A percentile compares a stretch with the other conserved stretches of the same genome.
These are phyloP conservation scores for Solen grandis DNA, from an alignment of 1,140 invertebrate species.

Conservation along the genomic window DNA sequence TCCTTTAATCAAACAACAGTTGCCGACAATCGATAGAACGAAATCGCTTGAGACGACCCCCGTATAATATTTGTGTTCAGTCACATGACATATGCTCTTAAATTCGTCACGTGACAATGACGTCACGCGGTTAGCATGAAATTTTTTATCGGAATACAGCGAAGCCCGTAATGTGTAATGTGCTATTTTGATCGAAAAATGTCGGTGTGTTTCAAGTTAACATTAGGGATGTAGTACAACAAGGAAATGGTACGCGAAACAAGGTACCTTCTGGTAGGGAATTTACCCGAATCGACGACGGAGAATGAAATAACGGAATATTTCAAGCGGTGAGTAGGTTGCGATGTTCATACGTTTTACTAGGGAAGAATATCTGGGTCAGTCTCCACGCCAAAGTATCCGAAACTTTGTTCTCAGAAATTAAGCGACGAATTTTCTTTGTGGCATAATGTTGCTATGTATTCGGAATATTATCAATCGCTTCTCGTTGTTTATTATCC, in stretches of 20 bases:
- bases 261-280: slow-evolving; percentile 99
- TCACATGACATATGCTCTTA: slow-evolving; percentile 52
- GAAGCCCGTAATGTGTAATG: slow-evolving; percentile 61
- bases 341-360: neutral
- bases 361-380: no score
- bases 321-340: slow-evolving; percentile 94
- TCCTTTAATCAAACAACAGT: no score
- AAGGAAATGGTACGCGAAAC: slow-evolving; percentile 98
- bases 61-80: slow-evolving; percentile 16
- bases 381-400: no score
- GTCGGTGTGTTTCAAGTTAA: slow-evolving; percentile 66
- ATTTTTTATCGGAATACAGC: slow-evolving; percentile 53
- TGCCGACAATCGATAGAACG: no score
- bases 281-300: slow-evolving; percentile 99
- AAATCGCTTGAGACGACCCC: slow-evolving; percentile 48
- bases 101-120: slow-evolving; percentile 58
- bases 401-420: no score
- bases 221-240: slow-evolving; percentile 68
- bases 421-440: no score
- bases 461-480: no score
- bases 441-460: no score
- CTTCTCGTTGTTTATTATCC: no score
- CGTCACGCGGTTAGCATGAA: slow-evolving; percentile 61
- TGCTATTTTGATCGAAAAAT: slow-evolving; percentile 57
- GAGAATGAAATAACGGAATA: slow-evolving; percentile 97